Conservation (phyloP, 2,797 vertebrate genomes). For the Orientallactaga sibirica region DNA sequence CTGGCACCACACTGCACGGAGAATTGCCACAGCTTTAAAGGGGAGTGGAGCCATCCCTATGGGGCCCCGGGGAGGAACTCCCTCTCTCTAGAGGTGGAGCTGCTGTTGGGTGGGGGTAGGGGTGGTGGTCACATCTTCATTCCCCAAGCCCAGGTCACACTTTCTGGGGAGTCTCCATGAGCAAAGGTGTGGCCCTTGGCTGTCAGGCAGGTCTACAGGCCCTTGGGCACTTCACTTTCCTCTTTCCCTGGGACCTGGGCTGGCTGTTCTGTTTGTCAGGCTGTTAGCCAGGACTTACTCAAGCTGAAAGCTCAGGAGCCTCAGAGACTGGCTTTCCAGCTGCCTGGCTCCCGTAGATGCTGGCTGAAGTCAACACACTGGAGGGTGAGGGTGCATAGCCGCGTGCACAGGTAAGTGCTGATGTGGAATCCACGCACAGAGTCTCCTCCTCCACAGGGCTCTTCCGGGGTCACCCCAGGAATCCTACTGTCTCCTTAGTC, state of each 20-base stretch:
- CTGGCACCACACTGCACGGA: conserved; percentile 6
- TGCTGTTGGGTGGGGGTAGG: not conserved
- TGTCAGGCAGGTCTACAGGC: conserved; percentile 39
- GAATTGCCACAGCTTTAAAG: conserved; percentile 37
- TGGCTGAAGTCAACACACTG: not conserved
- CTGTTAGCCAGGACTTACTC: conserved; percentile 22
- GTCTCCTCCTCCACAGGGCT: not conserved
- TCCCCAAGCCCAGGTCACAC: conserved; percentile 69
- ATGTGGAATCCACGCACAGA: not conserved
- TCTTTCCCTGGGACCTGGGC: not conserved
- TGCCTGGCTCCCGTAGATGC: not conserved
- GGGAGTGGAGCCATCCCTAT: not conserved
- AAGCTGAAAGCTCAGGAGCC: not conserved
- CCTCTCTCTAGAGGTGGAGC: not conserved
- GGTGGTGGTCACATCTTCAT: conserved; percentile 55
- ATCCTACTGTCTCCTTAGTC: not conserved
- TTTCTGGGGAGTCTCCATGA: conserved; percentile 50
- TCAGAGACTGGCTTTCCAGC: conserved; percentile 27
- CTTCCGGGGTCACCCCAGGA: not conserved
- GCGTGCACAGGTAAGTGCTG: no score
- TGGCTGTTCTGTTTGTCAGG: not conserved
- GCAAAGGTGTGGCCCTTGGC: not conserved
- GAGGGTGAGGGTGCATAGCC: not conserved
- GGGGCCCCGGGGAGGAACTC: not conserved
- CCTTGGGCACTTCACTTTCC: conserved; percentile 47